Conservation (phyloP, 1,140 invertebrate species). For the Grapholita molesta region DNA sequence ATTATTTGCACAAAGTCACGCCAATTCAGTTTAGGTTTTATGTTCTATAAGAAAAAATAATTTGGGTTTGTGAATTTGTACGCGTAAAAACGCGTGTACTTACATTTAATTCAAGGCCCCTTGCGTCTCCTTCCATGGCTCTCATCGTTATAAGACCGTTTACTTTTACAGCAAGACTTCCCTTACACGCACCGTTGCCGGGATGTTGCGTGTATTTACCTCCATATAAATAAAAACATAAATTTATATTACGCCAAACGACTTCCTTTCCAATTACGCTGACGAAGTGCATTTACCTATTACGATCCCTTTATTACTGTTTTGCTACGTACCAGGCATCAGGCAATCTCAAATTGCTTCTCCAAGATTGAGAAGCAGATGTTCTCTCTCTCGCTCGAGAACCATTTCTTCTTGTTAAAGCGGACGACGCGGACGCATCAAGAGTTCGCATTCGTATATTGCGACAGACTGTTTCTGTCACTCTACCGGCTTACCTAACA, state of each 20-base stretch:
- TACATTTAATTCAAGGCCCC: no score
- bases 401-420: neutral
- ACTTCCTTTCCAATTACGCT: slow-evolving; percentile 4
- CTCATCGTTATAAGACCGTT: no score
- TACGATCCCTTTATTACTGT: neutral
- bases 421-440: neutral
- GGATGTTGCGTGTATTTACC: neutral
- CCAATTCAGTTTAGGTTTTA: no score
- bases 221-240: slow-evolving; percentile 12
- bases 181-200: neutral
- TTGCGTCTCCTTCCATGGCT: no score
- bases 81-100: no score
- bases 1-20: no score
- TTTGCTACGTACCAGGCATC: neutral
- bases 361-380: neutral
- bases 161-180: neutral
- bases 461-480: slow-evolving; percentile 1
- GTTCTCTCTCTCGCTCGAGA: neutral
- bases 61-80: no score
- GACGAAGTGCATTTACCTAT: neutral
- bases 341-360: neutral
- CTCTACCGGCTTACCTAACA: slow-evolving; percentile 1
- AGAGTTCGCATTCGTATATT: neutral
- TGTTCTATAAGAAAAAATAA: no score
- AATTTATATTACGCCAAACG: neutral